Conservation (phyloP, 2,113 vertebrate genomes). For the Glaucomys volans region DNA sequence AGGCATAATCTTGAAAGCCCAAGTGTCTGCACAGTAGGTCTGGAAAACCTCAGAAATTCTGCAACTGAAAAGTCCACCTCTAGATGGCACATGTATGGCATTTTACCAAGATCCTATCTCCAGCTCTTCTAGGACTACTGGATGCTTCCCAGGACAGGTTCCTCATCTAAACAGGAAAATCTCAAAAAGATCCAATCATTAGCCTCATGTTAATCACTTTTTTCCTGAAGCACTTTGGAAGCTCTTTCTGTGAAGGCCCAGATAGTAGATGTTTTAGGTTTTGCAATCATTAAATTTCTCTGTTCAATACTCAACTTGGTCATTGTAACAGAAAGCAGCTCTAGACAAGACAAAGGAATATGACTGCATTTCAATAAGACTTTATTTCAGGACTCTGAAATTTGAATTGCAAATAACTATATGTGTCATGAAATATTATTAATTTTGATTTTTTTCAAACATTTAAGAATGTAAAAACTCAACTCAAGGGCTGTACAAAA, state of each 20-base stretch:
- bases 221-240: background rate
- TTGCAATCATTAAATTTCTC: background rate
- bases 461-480: slow-evolving; percentile 33
- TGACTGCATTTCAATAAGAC: background rate
- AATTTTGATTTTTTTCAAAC: background rate
- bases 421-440: background rate
- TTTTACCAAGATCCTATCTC: background rate
- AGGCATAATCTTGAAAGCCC: background rate
- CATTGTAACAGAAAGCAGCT: background rate
- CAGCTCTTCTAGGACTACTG: background rate
- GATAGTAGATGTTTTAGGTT: background rate
- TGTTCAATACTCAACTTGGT: background rate
- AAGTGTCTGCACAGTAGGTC: background rate
- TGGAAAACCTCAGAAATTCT: background rate
- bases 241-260: background rate
- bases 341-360: background rate
- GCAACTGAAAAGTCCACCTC: background rate
- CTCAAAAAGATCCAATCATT: background rate
- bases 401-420: background rate
- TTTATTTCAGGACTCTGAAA: background rate
- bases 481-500: background rate
- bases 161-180: background rate
- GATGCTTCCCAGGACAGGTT: too few species aligned
- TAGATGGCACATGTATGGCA: background rate
- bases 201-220: background rate